phyloP scores from a whole-genome alignment of 2,888 invertebrate species.

The Hirtodrosophila trivittata region DNA sequence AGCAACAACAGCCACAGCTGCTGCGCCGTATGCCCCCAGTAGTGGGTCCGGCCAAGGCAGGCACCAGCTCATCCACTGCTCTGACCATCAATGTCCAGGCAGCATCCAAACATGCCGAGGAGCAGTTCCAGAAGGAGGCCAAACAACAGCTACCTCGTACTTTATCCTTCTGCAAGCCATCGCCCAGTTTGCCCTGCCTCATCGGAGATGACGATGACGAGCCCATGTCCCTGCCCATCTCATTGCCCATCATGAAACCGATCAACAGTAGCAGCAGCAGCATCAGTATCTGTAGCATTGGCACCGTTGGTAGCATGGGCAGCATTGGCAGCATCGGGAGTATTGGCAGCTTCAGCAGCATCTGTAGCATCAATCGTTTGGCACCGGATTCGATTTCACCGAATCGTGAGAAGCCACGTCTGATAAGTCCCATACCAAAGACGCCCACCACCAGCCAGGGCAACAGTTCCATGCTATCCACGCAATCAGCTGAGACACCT shows the following conservation, averaged over 20 bases:
- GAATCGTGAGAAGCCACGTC: conserved; percentile 78
- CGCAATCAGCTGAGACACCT: conserved; percentile 64
- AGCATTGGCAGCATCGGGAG: not conserved
- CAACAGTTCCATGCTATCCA: conserved; percentile 59
- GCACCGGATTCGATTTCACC: conserved; percentile 75
- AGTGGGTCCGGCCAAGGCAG: conserved; percentile 46
- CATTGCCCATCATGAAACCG: conserved; percentile 22
- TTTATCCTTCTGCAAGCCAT: conserved; percentile 84
- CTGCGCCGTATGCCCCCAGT: conserved; percentile 81
- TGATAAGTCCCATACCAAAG: conserved; percentile 86
- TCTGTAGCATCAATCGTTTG: conserved; percentile 35
- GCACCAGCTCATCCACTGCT: not conserved
- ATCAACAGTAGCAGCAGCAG: conserved; percentile 33
- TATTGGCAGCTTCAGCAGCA: not conserved
- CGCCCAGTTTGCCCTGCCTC: conserved; percentile 87
- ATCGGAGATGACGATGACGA: conserved; percentile 86
- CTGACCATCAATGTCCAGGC: conserved; percentile 80
- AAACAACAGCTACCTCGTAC: conserved; percentile 23
- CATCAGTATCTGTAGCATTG: conserved; percentile 7
- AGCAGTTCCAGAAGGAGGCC: conserved; percentile 68
- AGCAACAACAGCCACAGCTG: conserved; percentile 86
- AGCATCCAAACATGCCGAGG: conserved; percentile 61
- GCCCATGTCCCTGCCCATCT: conserved; percentile 16
- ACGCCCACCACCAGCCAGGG: conserved; percentile 84
- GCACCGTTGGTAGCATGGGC: not conserved